Evolutionary conservation across 1,140 invertebrate species (phyloP).

Genomic region (Aphelinus atriplicis): DNA sequence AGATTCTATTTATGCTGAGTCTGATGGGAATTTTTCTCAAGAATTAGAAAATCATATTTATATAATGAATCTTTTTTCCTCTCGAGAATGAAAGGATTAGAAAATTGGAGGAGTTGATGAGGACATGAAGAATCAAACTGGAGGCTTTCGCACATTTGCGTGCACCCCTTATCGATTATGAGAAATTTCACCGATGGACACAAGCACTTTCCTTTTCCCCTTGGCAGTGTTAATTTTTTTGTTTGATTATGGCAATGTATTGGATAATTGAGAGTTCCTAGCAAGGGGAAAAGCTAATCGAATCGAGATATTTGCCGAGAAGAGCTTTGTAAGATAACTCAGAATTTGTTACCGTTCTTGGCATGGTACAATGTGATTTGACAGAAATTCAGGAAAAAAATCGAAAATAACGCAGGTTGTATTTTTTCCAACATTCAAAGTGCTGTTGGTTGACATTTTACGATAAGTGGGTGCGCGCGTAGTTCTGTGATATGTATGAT

Average conservation of each 20-base stretch:
- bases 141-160: slow-evolving; percentile 62
- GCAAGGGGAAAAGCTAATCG: not conserved
- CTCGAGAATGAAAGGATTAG: slow-evolving; percentile 45
- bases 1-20: too few relatives aligned
- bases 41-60: not conserved
- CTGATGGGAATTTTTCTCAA: too few relatives aligned
- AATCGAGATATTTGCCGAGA: not conserved
- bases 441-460: slow-evolving; percentile 10
- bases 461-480: slow-evolving; percentile 58
- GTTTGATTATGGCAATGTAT: slow-evolving; percentile 4
- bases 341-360: too few relatives aligned
- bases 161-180: slow-evolving; percentile 52
- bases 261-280: slow-evolving; percentile 5
- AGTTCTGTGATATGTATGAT: slow-evolving; percentile 68
- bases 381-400: too few relatives aligned
- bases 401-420: too few relatives aligned
- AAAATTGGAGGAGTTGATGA: slow-evolving; percentile 46
- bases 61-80: slow-evolving; percentile 29
- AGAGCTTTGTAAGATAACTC: too few relatives aligned
- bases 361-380: too few relatives aligned
- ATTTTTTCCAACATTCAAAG: not conserved
- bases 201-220: slow-evolving; percentile 5
- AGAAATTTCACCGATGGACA: slow-evolving; percentile 2
- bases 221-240: slow-evolving; percentile 1
- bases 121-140: slow-evolving; percentile 48